Evolutionary conservation across 2,888 invertebrate species (phyloP).

Genomic region (Ypsolopha sequella): DNA sequence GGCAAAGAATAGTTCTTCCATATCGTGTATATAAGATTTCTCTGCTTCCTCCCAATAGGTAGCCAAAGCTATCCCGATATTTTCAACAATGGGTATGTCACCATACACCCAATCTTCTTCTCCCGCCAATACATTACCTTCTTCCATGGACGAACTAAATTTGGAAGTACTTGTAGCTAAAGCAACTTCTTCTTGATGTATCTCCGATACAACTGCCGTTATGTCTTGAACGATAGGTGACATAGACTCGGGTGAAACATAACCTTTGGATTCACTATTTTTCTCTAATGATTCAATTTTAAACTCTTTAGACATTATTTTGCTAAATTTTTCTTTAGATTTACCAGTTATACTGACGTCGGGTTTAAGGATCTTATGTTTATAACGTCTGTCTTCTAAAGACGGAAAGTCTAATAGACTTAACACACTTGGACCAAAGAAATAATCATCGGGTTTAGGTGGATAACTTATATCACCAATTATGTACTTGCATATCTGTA

Average conservation of each 20-base stretch:
- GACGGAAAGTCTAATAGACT: slow-evolving; percentile 40
- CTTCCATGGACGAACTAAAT: slow-evolving; percentile 24
- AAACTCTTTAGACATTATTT: slow-evolving; percentile 9
- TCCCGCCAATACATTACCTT: slow-evolving; percentile 32
- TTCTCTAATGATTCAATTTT: too few relatives aligned
- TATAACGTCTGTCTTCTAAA: slow-evolving; percentile 42
- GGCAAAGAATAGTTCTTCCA: slow-evolving; percentile 70
- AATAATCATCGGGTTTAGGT: slow-evolving; percentile 30
- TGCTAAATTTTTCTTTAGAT: neutral
- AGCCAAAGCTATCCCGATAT: slow-evolving; percentile 46
- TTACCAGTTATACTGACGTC: slow-evolving; percentile 18
- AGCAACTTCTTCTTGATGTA: slow-evolving; percentile 9
- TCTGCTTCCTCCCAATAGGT: slow-evolving; percentile 66
- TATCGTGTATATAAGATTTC: slow-evolving; percentile 56
- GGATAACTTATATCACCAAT: slow-evolving; percentile 49
- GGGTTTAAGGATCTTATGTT: slow-evolving; percentile 45
- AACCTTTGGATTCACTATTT: too few relatives aligned
- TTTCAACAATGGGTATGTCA: slow-evolving; percentile 39
- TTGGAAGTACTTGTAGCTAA: slow-evolving; percentile 20
- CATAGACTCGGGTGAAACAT: too few relatives aligned
- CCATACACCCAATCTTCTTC: slow-evolving; percentile 62
- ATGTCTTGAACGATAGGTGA: too few relatives aligned
- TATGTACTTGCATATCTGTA: slow-evolving; percentile 56
- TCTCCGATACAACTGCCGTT: too few relatives aligned
- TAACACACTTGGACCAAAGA: slow-evolving; percentile 53